These are phyloP conservation scores for Xiphophorus birchmanni DNA, from an alignment of 2,797 vertebrate species.

Conservation along the genomic window DNA sequence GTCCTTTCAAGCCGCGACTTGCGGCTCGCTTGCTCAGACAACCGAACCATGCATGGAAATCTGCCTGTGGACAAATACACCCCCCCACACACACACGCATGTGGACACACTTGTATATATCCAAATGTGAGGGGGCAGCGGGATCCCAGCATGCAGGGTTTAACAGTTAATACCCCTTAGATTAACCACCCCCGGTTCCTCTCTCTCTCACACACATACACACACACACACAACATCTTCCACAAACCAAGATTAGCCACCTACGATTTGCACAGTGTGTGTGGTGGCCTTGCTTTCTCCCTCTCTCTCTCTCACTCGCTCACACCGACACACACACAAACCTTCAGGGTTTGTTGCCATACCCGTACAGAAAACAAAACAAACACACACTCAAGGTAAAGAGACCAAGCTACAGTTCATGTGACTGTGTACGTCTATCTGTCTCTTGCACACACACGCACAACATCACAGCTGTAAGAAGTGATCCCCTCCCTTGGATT, in stretches of 20 bases:
- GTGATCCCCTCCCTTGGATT: conserved; percentile 86
- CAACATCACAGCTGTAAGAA: conserved; percentile 76
- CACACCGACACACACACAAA: conserved; percentile 42
- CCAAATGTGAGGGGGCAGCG: conserved; percentile 75
- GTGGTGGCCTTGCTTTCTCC: conserved; percentile 51
- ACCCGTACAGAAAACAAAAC: conserved; percentile 67
- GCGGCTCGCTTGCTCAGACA: conserved; percentile 45
- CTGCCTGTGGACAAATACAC: conserved; percentile 55
- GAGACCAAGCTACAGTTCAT: conserved; percentile 72
- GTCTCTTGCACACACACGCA: conserved; percentile 19
- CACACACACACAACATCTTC: conserved; percentile 45
- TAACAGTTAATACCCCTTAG: conserved; percentile 82
- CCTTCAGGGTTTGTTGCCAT: conserved; percentile 66
- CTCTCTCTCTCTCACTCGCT: not conserved
- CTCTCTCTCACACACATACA: conserved; percentile 45
- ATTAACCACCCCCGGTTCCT: conserved; percentile 79
- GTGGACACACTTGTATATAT: conserved; percentile 42
- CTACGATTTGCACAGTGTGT: conserved; percentile 69
- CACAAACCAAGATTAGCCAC: conserved; percentile 76
- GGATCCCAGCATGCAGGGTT: conserved; percentile 80
- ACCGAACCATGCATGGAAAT: conserved; percentile 56
- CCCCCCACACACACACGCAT: conserved; percentile 21
- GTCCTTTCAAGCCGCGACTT: conserved; percentile 43
- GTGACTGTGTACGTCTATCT: conserved; percentile 52
- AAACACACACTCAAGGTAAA: conserved; percentile 67